Evolutionary conservation across 2,113 vertebrate genomes (phyloP), one percentile per base, ranked within the genome.

Genomic region (Oenanthe oenanthe): DNA sequence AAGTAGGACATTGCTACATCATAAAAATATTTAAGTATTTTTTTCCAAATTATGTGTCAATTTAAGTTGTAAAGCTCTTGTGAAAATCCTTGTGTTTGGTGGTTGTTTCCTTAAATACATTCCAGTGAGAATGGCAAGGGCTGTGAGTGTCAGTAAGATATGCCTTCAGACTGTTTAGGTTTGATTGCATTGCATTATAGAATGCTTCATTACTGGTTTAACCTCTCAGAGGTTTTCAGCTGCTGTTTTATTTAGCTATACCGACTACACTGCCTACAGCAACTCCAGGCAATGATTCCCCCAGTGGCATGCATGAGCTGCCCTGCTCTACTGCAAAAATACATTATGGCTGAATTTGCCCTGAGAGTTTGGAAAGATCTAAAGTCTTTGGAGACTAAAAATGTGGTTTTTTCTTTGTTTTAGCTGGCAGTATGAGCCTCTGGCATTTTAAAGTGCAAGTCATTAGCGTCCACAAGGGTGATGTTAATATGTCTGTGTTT

Each of bases 401-500:
- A 98, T 98, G 97, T 98, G 97, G 92, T 97, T 98, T 98, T 98
- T 97, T 83, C 97, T 98, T 97, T 97, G 98, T 98, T 97, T 98
- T 98, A 97, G 97, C 97, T 97, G 97, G 97, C 98, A 98, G 97
- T 96, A 92, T 94, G 96, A 98, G 98, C 98, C 97, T 95, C 97
- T 98, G 98, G 98, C 98, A 96, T 98, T 98, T 98, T 96, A 95
- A 98, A 98, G 98, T 98, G 96, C 97, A 98, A 98, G 97, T 98
- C 98, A 98, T 98, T 98, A 98, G 96, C 95, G 95, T 97, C 96
- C 96, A 97, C 97, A 71, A 94, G 98, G 95, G 97, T 98, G 97
- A 98, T 97, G 98, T 98, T 98, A 98, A 98, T 98, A 98, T 98
- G 97, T 98, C 97, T 98, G 98, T 96, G 96, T 98, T 98, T 98